Conservation (phyloP, 2,113 vertebrate species). For the Psilopsiagon aurifrons region DNA sequence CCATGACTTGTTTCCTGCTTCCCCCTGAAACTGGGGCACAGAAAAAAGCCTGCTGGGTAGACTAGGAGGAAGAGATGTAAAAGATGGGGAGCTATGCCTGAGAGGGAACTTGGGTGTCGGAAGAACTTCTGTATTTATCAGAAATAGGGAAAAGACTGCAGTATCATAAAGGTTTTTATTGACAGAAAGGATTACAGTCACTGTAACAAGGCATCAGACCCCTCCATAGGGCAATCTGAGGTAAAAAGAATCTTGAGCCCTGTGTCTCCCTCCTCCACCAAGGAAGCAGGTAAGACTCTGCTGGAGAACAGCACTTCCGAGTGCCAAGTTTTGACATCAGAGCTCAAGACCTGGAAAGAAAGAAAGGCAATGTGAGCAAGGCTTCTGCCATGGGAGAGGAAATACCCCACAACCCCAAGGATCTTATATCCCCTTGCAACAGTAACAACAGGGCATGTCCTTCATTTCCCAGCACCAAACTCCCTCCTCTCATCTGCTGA, state of each 20-base stretch:
- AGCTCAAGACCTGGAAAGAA: conserved; percentile 60
- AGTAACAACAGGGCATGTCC: fast-evolving
- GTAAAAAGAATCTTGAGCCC: background rate
- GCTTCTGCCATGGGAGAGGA: background rate
- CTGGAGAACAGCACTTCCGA: background rate
- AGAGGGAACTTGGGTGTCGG: background rate
- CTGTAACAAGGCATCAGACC: background rate
- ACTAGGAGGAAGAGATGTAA: background rate
- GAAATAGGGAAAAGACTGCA: background rate
- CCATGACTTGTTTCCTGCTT: background rate
- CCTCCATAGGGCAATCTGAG: background rate
- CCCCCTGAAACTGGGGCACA: background rate
- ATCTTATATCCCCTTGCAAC: background rate
- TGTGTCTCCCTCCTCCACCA: background rate
- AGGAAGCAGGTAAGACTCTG: background rate
- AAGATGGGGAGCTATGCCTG: background rate
- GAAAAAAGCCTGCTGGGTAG: background rate
- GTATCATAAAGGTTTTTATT: conserved; percentile 54
- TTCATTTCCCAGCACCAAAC: background rate
- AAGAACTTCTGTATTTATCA: background rate
- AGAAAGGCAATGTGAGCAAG: background rate
- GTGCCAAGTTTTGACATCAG: background rate
- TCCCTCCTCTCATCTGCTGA: background rate
- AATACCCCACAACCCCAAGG: background rate
- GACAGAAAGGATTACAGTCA: background rate